Evolutionary conservation across 2,797 vertebrate genomes (phyloP).

Genomic region (Dallia pectoralis): DNA sequence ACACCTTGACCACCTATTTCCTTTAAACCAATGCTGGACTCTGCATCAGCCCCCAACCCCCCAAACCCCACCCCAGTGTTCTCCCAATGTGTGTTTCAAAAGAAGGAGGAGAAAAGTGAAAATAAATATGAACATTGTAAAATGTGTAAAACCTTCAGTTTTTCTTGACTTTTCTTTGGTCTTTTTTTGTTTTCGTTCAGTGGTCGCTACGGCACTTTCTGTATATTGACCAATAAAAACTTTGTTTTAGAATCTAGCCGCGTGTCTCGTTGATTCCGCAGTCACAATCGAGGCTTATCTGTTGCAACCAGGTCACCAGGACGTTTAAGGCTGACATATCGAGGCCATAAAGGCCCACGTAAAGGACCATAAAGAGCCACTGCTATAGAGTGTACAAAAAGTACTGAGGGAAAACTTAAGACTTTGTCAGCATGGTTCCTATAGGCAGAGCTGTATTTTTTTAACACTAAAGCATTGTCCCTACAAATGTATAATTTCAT

Average conservation of each 20-base stretch:
- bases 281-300: neutral
- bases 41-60: constrained; percentile 56
- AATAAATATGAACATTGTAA: constrained; percentile 65
- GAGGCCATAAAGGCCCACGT: too few relatives aligned
- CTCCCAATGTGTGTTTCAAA: constrained; percentile 63
- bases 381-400: neutral
- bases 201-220: constrained; percentile 80
- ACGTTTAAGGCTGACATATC: too few relatives aligned
- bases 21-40: constrained; percentile 53
- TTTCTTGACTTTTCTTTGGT: constrained; percentile 60
- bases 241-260: constrained; percentile 71
- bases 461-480: too few relatives aligned
- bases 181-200: constrained; percentile 68
- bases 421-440: too few relatives aligned
- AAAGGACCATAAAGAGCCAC: too few relatives aligned
- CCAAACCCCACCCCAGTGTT: too few relatives aligned
- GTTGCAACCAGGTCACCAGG: neutral
- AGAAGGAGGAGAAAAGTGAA: constrained; percentile 41
- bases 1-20: neutral
- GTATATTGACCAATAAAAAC: constrained; percentile 79
- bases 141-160: constrained; percentile 63
- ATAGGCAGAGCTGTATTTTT: too few relatives aligned
- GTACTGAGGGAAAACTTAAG: neutral
- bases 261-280: constrained; percentile 9
- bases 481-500: too few relatives aligned